Percentiles rank a stretch among this genome's conserved stretches.
Conservation (phyloP, 2,888 invertebrate genomes). For the Phoenoteleia sp. region DNA sequence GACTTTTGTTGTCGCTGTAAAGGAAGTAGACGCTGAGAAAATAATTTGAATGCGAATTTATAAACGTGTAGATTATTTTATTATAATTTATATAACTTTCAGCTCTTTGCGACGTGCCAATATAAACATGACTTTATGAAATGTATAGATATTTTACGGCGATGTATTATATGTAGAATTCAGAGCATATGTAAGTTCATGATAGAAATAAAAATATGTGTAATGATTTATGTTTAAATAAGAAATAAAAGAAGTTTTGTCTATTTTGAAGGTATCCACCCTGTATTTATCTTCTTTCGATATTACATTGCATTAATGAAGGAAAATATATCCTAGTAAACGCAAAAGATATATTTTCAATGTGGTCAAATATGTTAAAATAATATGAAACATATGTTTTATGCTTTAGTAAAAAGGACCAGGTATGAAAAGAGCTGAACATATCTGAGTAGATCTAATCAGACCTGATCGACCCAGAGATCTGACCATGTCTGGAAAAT, state of each 20-base stretch:
- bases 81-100: conserved; percentile 12
- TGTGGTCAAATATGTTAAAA: too few species aligned
- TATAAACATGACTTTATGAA: conserved; percentile 55
- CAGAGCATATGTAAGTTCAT: conserved; percentile 56
- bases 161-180: conserved; percentile 69
- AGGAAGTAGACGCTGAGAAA: neutral
- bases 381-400: too few species aligned
- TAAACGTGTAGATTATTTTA: neutral
- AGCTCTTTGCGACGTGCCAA: conserved; percentile 63
- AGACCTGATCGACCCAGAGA: too few species aligned
- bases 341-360: too few species aligned
- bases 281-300: neutral
- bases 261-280: conserved; percentile 43
- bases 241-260: conserved; percentile 55
- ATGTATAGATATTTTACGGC: conserved; percentile 59
- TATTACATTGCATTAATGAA: too few species aligned
- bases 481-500: too few species aligned
- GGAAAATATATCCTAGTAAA: too few species aligned
- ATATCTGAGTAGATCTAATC: too few species aligned
- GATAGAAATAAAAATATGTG: conserved; percentile 58
- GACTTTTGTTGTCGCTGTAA: neutral
- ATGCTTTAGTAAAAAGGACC: too few species aligned
- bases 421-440: too few species aligned
- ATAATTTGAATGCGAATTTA: neutral
- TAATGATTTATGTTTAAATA: conserved; percentile 66